Evolutionary conservation across 1,140 invertebrate genomes (phyloP).

Genomic region (Bacillus rossius): DNA sequence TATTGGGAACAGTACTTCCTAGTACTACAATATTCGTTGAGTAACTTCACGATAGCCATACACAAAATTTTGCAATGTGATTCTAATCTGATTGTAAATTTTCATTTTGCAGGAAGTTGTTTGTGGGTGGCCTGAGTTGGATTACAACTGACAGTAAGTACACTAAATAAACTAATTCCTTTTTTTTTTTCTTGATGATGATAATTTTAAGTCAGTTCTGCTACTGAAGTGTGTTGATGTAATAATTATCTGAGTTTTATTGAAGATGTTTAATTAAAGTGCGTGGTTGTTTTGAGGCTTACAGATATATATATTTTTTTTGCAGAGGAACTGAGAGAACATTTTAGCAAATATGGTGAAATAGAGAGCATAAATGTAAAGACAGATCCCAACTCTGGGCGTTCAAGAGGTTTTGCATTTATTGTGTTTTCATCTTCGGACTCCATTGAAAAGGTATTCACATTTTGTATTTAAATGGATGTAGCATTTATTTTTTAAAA

Average conservation of each 20-base stretch:
- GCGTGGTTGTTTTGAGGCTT: neutral
- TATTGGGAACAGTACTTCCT: neutral
- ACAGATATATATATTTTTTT: constrained; percentile 31
- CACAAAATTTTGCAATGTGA: neutral
- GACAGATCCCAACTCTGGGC: constrained; percentile 83
- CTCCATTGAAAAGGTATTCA: constrained; percentile 78
- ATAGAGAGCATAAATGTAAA: constrained; percentile 93
- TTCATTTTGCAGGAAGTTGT: constrained; percentile 86
- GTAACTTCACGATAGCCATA: neutral
- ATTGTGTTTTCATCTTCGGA: constrained; percentile 88
- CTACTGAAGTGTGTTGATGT: constrained; percentile 12
- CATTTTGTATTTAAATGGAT: constrained; percentile 4
- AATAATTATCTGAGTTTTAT: neutral
- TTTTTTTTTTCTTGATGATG: constrained; percentile 8
- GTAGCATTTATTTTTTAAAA: too few species aligned
- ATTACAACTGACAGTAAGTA: constrained; percentile 95
- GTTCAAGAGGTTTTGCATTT: constrained; percentile 90
- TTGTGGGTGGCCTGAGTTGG: constrained; percentile 96
- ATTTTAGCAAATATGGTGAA: constrained; percentile 84
- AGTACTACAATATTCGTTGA: neutral
- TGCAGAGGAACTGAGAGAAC: constrained; percentile 87
- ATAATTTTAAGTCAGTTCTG: constrained; percentile 14
- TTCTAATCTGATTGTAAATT: constrained; percentile 28
- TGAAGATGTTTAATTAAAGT: neutral
- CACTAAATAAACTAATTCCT: too few species aligned